Conservation (phyloP, 2,113 vertebrate genomes). For the Heterotis niloticus region DNA sequence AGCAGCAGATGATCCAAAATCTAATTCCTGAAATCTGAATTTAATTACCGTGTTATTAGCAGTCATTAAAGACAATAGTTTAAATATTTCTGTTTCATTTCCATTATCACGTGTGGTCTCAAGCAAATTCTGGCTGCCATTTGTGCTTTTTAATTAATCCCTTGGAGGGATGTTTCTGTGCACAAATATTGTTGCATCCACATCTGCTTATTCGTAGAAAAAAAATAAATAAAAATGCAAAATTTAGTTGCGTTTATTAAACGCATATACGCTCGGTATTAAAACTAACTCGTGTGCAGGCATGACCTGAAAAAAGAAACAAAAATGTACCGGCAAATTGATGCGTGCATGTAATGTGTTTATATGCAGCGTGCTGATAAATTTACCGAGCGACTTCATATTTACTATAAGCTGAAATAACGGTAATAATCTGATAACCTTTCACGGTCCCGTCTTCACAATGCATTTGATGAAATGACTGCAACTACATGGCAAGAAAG, state of each 20-base stretch:
- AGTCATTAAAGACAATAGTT: constrained; percentile 48
- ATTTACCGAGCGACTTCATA: background rate
- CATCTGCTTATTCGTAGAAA: constrained; percentile 15
- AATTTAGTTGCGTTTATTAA: background rate
- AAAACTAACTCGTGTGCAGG: background rate
- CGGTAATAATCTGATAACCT: background rate
- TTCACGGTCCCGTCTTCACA: background rate
- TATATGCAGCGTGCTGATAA: background rate
- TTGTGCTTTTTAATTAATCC: constrained; percentile 33
- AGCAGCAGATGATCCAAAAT: constrained; percentile 47
- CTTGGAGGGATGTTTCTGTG: constrained; percentile 16
- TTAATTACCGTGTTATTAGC: constrained; percentile 50
- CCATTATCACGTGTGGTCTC: constrained; percentile 28
- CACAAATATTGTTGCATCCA: constrained; percentile 19
- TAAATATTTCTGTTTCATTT: constrained; percentile 32
- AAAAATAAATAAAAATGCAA: background rate
- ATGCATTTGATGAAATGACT: background rate
- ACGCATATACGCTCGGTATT: background rate
- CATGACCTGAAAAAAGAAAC: background rate
- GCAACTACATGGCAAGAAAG: background rate
- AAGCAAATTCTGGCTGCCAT: constrained; percentile 22
- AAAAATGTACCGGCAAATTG: background rate
- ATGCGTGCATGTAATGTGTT: too few species aligned
- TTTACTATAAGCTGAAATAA: background rate
- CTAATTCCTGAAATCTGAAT: constrained; percentile 30